Base-by-base conservation (phyloP, 2,888 invertebrate species). In the Drosophila atroscutellata region DNA sequence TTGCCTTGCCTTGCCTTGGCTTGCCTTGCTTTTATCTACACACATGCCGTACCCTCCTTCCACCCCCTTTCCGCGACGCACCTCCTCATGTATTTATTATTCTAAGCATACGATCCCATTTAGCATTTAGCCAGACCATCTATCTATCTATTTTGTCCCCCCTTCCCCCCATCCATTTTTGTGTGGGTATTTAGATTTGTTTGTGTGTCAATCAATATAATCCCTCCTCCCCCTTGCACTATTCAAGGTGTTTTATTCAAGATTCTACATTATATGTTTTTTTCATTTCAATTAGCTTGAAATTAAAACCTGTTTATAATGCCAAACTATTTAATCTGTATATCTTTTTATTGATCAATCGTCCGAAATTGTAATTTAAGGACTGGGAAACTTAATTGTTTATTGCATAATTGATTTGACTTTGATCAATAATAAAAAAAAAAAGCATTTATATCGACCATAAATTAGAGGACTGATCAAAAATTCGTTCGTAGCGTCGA, bases 101-200 rank as follows among this genome's bases (percentile, higher is more conserved):
- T 87, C 83, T 68, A 85, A 83, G 83, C 84, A 87, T 85, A 87
- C 79, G 79, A 87, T 77, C 57, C 69, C 71, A 73, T 85, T 75
- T 75, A 81, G 55, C 85, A 71, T 81, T 77, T 80, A 72, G 64
- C 63, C 79, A 75, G 58, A 52, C 59, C 64, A 76, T 76, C 54
- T 49, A 77, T 75, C 69, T 66, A 65, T 67, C 15, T 45, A 24
- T 45, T 45, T 42, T 42, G 8, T 20, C 28, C 57, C 9, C 52
- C 24, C 26, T 0, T 15, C 8, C 2, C 45, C 50, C 34, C 30
- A 37, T 39, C 24, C 56, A 34, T 3, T 45, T 42, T 36, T 67
- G 28, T 62, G 36, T 49, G 20, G 24, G 13, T 66, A 71, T 54
- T 28, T 61, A 37, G 57, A 47, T 65, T 49, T 71, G 42, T 57